These are phyloP conservation scores for Cecropterus lyciades DNA, from an alignment of 1,140 invertebrate species.

Conservation along the genomic window DNA sequence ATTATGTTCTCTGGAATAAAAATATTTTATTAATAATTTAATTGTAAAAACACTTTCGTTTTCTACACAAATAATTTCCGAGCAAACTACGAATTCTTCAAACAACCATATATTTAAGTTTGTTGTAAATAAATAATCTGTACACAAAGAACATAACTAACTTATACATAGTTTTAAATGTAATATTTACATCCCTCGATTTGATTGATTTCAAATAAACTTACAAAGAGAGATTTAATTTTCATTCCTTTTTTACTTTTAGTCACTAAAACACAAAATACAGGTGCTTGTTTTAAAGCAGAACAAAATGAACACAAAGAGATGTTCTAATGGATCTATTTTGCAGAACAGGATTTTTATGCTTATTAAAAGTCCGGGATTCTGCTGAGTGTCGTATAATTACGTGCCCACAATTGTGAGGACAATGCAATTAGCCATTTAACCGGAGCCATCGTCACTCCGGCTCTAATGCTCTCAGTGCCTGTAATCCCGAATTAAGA, in stretches of 20 bases:
- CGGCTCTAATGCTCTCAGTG: conserved; percentile 38
- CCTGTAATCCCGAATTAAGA: conserved; percentile 36
- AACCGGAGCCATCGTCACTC: conserved; percentile 46
- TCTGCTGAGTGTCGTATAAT: conserved; percentile 39
- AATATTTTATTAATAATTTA: no score
- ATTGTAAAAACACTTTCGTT: no score
- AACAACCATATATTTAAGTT: no score
- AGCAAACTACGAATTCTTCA: no score
- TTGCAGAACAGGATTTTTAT: conserved; percentile 14
- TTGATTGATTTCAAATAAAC: no score
- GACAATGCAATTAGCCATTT: conserved; percentile 51
- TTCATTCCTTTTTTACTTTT: neutral
- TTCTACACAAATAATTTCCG: no score
- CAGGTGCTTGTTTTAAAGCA: neutral
- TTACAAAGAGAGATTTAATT: neutral
- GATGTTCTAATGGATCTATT: conserved; percentile 18
- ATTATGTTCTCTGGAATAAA: no score
- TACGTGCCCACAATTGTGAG: conserved; percentile 43
- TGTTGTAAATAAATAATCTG: no score
- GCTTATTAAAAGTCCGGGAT: conserved; percentile 25
- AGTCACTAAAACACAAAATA: neutral
- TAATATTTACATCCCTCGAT: neutral
- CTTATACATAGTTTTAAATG: no score
- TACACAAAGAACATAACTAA: no score
- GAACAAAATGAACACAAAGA: conserved; percentile 13